Base-by-base conservation (phyloP, 2,888 invertebrate genomes). In the Melitaea athalia region DNA sequence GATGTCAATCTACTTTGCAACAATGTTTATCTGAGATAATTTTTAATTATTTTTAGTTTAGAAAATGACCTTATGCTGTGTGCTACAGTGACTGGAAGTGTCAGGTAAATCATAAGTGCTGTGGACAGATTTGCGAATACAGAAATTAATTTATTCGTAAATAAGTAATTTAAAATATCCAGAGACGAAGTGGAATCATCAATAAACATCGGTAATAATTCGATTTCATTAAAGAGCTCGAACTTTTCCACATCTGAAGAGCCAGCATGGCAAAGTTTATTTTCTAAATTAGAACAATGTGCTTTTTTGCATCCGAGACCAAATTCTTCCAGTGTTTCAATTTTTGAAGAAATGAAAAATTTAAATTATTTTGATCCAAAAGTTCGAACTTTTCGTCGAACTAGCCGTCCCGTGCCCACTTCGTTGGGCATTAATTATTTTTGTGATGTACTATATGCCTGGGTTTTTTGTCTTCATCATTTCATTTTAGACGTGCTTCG, bases 261-360 rank as follows among this genome's bases (percentile, higher is more conserved):
- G 59, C 11, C 43, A 43, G 45, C 59, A 59, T 45, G 43, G 59
- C 17, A 17, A 4, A 45, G 17, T 59, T 59, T 43, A 17, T 59
- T 43, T 43, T 59, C 17, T 43, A 59, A 59, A 43, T 59, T 59
- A 59, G 42, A 12, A 17, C 24, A 24, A 24, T 24, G 24, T 24
- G 24, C 24, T 24, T 24, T 24, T 24, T 24, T 24, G 24, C 17
- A 45, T 43, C 8, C 12, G 17, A 15, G 10, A 43, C 59, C 59
- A 59, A 59, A 59, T 43, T 12, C 17, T 59, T 59, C 59, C 59
- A 59, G 4, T 59, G 43, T 17, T 62, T 33, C 15, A 62, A 62
- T 15, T 62, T n/a, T 38, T 24, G 17, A 62, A 62, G 62, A 62
- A 62, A 50, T 62, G 6, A 62, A 62, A n/a, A n/a, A n/a, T n/a